These are phyloP conservation scores for Noctua janthina DNA, from an alignment of 2,888 invertebrate genomes.

Conservation along the genomic window DNA sequence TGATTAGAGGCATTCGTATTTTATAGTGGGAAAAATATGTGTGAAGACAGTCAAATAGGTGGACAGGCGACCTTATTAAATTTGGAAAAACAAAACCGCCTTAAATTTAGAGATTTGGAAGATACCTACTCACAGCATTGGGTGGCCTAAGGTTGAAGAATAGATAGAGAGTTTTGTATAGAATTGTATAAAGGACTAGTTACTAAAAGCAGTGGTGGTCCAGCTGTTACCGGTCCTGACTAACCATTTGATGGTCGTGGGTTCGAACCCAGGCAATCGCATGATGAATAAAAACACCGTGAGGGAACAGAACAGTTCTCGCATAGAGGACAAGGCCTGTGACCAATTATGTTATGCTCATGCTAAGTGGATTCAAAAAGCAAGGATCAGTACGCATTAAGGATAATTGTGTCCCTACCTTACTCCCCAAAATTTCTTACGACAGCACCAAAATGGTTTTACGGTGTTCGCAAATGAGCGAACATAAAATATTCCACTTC, in stretches of 20 bases:
- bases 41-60: neutral
- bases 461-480: conserved; percentile 8
- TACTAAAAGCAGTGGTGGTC: neutral
- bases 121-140: neutral
- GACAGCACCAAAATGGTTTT: neutral
- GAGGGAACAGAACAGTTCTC: neutral
- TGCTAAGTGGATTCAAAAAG: neutral
- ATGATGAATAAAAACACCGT: neutral
- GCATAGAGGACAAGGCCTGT: neutral
- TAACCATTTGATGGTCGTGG: neutral
- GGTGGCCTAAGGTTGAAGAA: neutral
- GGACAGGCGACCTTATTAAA: neutral
- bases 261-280: no score
- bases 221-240: neutral
- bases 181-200: neutral
- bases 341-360: neutral
- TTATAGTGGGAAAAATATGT: neutral
- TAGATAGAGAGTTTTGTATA: neutral
- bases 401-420: neutral
- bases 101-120: neutral
- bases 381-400: neutral
- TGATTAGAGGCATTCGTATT: neutral
- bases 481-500: conserved; percentile 1
- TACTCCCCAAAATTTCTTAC: neutral
- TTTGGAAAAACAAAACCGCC: neutral